Conservation (phyloP, 2,113 vertebrate genomes). For the Cephalopholis sonnerati region DNA sequence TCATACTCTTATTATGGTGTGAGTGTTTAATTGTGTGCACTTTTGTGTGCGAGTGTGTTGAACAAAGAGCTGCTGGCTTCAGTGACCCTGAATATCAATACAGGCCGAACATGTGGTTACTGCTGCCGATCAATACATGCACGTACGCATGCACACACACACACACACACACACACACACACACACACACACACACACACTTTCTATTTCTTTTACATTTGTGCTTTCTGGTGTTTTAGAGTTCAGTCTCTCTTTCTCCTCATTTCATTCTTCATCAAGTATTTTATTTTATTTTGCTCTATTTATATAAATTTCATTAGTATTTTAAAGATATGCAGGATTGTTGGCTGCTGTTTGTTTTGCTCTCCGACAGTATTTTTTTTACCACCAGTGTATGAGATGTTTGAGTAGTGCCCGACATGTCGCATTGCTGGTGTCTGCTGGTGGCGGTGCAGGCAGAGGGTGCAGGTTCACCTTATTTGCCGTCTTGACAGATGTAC, state of each 20-base stretch:
- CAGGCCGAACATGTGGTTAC: constrained; percentile 40
- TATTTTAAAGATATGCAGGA: no score
- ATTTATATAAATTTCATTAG: no score
- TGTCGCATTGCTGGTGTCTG: no score
- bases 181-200: constrained; percentile 1
- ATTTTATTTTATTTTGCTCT: no score
- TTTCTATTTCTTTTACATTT: not conserved
- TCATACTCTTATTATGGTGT: not conserved
- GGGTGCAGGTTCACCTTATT: no score
- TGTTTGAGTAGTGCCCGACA: no score
- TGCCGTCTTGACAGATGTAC: no score
- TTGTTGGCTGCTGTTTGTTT: no score
- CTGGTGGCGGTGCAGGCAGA: no score
- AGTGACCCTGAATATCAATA: constrained; percentile 52
- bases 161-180: constrained; percentile 14
- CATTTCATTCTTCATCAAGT: no score
- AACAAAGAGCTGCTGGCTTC: constrained; percentile 49
- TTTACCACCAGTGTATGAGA: no score
- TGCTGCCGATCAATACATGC: constrained; percentile 27
- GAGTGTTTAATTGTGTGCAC: not conserved
- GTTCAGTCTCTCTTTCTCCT: not conserved
- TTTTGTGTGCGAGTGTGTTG: constrained; percentile 15
- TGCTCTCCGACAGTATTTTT: no score
- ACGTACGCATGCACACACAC: constrained; percentile 31
- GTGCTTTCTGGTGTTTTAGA: not conserved